These are phyloP conservation scores for Babylonia areolata DNA, from an alignment of 1,140 invertebrate genomes.

Conservation along the genomic window DNA sequence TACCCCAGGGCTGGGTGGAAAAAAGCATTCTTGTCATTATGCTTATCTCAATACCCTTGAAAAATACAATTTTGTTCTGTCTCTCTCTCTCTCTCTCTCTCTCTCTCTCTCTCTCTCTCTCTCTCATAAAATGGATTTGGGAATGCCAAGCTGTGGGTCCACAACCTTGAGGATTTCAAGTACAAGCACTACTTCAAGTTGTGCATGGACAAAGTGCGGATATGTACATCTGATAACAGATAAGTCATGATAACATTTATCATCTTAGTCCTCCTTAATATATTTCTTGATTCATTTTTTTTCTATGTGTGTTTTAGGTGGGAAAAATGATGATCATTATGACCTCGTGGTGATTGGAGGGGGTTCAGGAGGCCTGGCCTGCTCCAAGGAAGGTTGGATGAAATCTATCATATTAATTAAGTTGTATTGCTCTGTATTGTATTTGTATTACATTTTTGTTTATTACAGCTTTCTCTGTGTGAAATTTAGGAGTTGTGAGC, in stretches of 20 bases:
- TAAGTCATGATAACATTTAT: not conserved
- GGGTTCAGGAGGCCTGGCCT: constrained; percentile 93
- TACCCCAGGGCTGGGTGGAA: too few species aligned
- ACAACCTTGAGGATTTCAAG: not conserved
- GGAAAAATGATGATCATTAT: constrained; percentile 80
- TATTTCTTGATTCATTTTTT: not conserved
- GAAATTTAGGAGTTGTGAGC: too few species aligned
- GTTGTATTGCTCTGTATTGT: not conserved
- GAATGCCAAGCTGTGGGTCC: too few species aligned
- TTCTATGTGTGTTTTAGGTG: not conserved
- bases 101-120: not conserved
- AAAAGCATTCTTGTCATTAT: too few species aligned
- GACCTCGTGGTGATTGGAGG: constrained; percentile 97
- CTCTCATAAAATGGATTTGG: not conserved
- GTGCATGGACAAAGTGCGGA: not conserved
- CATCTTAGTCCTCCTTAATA: not conserved
- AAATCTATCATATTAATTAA: not conserved
- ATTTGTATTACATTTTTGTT: not conserved
- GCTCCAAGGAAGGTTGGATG: constrained; percentile 84
- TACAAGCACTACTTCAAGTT: too few species aligned
- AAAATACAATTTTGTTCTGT: too few species aligned
- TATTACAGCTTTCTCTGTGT: too few species aligned
- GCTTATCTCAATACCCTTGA: too few species aligned
- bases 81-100: too few species aligned
- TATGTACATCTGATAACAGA: too few species aligned